Evolutionary conservation across 2,797 vertebrate genomes (phyloP).

Genomic region (Centropyge bicolor): DNA sequence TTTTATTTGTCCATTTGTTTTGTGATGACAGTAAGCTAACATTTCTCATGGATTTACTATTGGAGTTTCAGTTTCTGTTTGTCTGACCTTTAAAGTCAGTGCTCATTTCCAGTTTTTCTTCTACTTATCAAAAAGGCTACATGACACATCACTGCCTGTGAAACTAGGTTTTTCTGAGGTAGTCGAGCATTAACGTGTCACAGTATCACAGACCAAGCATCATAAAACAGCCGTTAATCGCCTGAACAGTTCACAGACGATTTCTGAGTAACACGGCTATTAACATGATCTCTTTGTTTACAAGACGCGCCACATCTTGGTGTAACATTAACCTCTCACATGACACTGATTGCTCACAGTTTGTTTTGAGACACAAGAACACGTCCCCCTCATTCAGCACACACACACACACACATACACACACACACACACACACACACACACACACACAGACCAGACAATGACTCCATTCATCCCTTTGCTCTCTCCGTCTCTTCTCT

Average conservation of each 20-base stretch:
- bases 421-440: slow-evolving; percentile 25
- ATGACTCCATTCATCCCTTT: slow-evolving; percentile 62
- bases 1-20: background rate
- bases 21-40: background rate
- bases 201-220: background rate
- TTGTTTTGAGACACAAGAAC: slow-evolving; percentile 58
- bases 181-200: background rate
- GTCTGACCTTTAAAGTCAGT: background rate
- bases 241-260: background rate
- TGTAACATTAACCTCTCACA: slow-evolving; percentile 57
- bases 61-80: background rate
- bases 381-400: background rate
- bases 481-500: slow-evolving; percentile 18
- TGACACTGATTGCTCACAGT: slow-evolving; percentile 54
- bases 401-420: slow-evolving; percentile 22
- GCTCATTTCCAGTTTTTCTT: background rate
- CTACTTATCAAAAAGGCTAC: background rate
- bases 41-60: background rate
- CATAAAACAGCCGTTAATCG: background rate
- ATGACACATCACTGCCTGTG: background rate
- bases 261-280: background rate
- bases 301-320: slow-evolving; percentile 4
- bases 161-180: background rate
- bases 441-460: slow-evolving; percentile 49
- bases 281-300: slow-evolving; percentile 28